These are phyloP conservation scores for Willisornis vidua DNA, from an alignment of 2,113 vertebrate genomes.

Conservation along the genomic window DNA sequence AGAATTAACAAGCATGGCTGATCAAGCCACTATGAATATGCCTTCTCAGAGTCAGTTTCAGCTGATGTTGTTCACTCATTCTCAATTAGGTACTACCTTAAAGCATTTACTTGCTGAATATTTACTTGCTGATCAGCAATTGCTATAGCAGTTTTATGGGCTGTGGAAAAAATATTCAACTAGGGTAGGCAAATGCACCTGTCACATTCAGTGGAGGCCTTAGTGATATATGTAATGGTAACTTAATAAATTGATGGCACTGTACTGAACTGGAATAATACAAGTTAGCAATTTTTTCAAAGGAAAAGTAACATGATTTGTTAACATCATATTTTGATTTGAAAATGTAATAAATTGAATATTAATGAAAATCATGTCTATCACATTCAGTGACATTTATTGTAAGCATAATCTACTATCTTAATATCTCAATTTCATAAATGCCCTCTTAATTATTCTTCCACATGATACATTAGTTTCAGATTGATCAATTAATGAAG, in stretches of 20 bases:
- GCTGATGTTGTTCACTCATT: neutral
- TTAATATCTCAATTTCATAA: neutral
- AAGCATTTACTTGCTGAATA: neutral
- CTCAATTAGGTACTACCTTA: constrained; percentile 11
- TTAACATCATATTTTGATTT: neutral
- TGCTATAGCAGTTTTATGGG: neutral
- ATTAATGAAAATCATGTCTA: neutral
- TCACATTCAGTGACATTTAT: neutral
- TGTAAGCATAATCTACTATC: neutral
- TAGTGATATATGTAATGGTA: neutral
- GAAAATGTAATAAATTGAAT: neutral
- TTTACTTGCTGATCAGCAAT: constrained; percentile 21
- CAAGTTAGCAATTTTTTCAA: neutral
- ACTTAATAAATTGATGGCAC: constrained; percentile 9
- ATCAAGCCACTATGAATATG: neutral
- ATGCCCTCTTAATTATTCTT: neutral
- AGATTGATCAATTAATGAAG: neutral
- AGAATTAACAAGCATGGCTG: constrained; percentile 50
- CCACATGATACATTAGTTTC: neutral
- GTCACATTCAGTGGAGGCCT: neutral
- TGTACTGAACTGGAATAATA: constrained; percentile 10
- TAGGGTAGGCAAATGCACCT: neutral
- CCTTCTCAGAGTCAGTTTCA: constrained; percentile 10
- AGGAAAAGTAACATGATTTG: neutral
- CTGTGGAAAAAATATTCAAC: neutral